Evolutionary conservation across 2,797 vertebrate species (phyloP), one percentile per base, ranked within the genome.

Genomic region (Syngnathus rostellatus): DNA sequence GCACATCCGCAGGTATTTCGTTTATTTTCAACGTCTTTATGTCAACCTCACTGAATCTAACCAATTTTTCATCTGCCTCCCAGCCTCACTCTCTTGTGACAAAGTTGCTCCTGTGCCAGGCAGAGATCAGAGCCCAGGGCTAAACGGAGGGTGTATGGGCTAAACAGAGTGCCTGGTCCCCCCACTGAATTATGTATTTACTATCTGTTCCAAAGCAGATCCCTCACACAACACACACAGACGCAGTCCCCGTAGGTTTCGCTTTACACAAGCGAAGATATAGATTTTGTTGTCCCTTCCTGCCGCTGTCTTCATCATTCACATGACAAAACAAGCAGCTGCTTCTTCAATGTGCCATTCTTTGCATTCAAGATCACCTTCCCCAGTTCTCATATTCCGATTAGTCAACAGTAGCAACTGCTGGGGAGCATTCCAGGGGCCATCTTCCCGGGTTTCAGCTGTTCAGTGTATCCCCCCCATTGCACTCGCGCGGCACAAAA

Each of bases 371-470:
- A 92, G 94, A 95, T 96, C 95, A 95, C 94, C 95, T 96, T 95
- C 93, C 93, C 84, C 89, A 91, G 87, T 93, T 94, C 95, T 96
- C 95, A 94, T 95, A 94, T 98, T 97, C 93, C 94, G 92, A 94
- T 94, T 95, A 94, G 94, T 96, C 94, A 96, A 97, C 95, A 95
- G 93, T 94, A 94, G 93, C 95, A 95, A 98, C 95, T 96, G 91
- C 93, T 92, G 91, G 79, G 86, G 78, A 88, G 91, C 93, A 95
- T 96, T 97, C 94, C 94, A 90, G 88, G 93, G 94, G 92, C 94
- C 94, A 94, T 95, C 95, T 96, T 93, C 94, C 89, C 81, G 88
- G 86, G 90, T 92, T 94, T 98, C 96, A 98, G 95, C 95, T 97
- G 94, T 95, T 96, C 92, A 89, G 83, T 70, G 79, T 82, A 75